Percentiles rank a stretch among this genome's conserved stretches.
These are phyloP conservation scores for Thaleichthys pacificus DNA, from an alignment of 2,797 vertebrate species.

Conservation along the genomic window DNA sequence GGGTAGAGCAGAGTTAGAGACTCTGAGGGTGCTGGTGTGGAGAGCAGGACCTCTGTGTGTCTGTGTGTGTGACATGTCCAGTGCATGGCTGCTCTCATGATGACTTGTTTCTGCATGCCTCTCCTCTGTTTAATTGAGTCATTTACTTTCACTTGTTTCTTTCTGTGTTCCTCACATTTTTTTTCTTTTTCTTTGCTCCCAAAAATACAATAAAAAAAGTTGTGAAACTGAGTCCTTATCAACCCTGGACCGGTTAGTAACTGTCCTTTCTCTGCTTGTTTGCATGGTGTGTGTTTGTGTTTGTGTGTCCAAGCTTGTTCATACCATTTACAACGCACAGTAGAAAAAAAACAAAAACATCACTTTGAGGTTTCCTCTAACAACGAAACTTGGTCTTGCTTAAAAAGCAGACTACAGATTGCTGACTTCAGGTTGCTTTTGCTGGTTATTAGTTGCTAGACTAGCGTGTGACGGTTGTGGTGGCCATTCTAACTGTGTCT, in stretches of 20 bases:
- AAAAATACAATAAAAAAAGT: constrained; percentile 84
- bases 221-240: constrained; percentile 99
- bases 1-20: background rate
- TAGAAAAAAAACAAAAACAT: background rate
- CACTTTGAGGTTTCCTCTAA: constrained; percentile 4
- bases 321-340: constrained; percentile 55
- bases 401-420: background rate
- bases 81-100: constrained; percentile 76
- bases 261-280: constrained; percentile 85
- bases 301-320: constrained; percentile 53
- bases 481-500: background rate
- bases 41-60: background rate
- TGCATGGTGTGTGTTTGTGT: constrained; percentile 72
- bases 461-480: background rate
- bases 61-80: constrained; percentile 51
- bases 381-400: background rate
- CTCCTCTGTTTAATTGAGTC: constrained; percentile 77
- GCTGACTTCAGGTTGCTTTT: background rate
- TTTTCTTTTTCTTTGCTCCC: constrained; percentile 94
- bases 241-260: constrained; percentile 99
- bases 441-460: background rate
- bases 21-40: background rate
- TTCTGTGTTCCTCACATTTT: constrained; percentile 94
- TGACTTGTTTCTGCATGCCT: constrained; percentile 76
- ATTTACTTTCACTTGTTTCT: constrained; percentile 81